Evolutionary conservation across 2,797 vertebrate genomes (phyloP).

Genomic region (Dendrocincla tyrannina): DNA sequence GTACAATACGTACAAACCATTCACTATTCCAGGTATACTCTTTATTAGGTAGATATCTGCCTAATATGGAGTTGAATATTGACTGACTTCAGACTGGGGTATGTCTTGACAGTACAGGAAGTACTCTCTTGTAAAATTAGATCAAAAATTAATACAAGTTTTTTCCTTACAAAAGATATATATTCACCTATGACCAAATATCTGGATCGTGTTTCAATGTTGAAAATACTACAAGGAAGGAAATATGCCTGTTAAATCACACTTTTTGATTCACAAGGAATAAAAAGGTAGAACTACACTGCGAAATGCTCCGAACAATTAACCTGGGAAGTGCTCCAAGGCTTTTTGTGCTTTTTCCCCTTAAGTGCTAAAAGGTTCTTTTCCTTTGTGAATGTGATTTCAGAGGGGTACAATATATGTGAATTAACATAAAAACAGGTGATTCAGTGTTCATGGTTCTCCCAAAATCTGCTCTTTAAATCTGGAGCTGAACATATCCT

Average conservation of each 20-base stretch:
- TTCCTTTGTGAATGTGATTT: neutral
- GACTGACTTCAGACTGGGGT: neutral
- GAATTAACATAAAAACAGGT: neutral
- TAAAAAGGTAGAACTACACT: neutral
- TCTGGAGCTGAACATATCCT: neutral
- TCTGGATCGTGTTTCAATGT: neutral
- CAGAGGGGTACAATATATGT: neutral
- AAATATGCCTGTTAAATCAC: neutral
- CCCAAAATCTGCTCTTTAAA: neutral
- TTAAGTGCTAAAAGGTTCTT: neutral
- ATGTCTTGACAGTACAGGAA: neutral
- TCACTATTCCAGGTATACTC: neutral
- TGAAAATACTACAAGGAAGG: neutral
- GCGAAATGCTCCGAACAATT: neutral
- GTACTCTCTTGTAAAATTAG: neutral
- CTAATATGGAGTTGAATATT: neutral
- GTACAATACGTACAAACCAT: neutral
- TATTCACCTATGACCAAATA: neutral
- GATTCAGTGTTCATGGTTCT: neutral
- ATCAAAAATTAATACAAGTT: neutral
- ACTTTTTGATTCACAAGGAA: neutral
- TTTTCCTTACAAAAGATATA: neutral
- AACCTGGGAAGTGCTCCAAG: neutral
- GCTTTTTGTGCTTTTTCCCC: neutral
- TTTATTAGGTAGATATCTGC: neutral